A percentile compares a stretch with the other conserved stretches of the same genome.
Evolutionary conservation across 2,113 vertebrate genomes (phyloP).

Genomic region (Trogon surrucura): DNA sequence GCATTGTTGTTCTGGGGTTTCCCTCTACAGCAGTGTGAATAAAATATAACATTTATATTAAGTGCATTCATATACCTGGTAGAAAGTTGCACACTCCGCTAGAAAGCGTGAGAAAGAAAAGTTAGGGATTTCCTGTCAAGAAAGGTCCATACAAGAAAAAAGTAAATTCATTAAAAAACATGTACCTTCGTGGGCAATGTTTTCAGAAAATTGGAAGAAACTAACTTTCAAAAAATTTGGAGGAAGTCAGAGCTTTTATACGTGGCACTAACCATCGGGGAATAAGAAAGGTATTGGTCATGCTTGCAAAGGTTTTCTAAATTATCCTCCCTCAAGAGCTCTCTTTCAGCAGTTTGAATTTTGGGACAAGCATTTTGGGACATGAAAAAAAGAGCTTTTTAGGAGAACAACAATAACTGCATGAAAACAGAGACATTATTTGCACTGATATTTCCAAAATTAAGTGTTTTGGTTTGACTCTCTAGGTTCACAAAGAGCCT

Average conservation of each 20-base stretch:
- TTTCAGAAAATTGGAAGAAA: background rate
- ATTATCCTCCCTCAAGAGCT: background rate
- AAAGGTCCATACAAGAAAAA: background rate
- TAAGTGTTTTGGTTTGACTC: background rate
- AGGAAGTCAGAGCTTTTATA: background rate
- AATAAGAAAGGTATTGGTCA: background rate
- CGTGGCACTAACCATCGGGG: background rate
- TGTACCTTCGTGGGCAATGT: background rate
- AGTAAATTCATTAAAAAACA: background rate
- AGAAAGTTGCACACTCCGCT: conserved; percentile 85
- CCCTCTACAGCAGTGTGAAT: conserved; percentile 89
- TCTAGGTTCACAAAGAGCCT: background rate
- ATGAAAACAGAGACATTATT: background rate
- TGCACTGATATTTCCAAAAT: background rate
- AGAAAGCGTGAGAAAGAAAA: conserved; percentile 85
- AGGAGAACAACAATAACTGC: background rate
- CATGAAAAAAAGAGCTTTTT: background rate
- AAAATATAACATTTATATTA: conserved; percentile 92
- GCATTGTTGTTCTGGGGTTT: conserved; percentile 60
- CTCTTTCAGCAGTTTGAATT: background rate
- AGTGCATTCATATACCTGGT: conserved; percentile 70
- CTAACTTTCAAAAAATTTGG: background rate
- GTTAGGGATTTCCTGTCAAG: conserved; percentile 65
- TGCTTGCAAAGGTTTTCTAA: background rate
- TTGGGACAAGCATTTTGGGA: background rate